phyloP scores from a whole-genome alignment of 1,140 invertebrate genomes.

The Leucophenga varia region DNA sequence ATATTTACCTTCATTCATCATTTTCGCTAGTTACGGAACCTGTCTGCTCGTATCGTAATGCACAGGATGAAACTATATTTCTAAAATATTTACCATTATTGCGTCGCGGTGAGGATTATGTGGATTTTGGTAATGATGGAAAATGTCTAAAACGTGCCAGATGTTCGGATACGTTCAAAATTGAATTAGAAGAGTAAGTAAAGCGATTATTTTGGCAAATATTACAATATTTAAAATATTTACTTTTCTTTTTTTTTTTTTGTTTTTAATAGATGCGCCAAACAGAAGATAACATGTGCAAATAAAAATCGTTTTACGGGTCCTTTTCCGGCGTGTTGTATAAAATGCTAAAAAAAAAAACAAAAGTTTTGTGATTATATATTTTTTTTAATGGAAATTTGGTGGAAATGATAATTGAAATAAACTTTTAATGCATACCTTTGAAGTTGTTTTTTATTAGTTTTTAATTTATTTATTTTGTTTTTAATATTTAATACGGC shows the following conservation, averaged over 20 bases:
- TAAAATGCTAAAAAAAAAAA: slow-evolving; percentile 46
- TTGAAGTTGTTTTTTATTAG: no score
- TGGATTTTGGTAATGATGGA: slow-evolving; percentile 45
- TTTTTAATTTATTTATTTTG: no score
- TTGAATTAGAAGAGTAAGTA: slow-evolving; percentile 43
- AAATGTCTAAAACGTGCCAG: slow-evolving; percentile 42
- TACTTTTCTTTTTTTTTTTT: neutral
- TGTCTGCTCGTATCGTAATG: slow-evolving; percentile 40
- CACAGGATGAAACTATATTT: slow-evolving; percentile 42
- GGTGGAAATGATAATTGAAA: no score
- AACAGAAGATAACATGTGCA: slow-evolving; percentile 33
- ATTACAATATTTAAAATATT: neutral
- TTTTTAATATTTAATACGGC: no score
- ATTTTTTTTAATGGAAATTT: no score
- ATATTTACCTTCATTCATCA: neutral
- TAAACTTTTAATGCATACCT: no score
- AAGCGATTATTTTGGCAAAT: neutral
- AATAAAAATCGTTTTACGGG: slow-evolving; percentile 44
- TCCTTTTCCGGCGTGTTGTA: slow-evolving; percentile 46
- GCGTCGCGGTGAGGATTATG: slow-evolving; percentile 43
- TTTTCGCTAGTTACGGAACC: slow-evolving; percentile 30
- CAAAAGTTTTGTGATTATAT: no score
- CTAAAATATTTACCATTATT: slow-evolving; percentile 42
- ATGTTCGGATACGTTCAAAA: slow-evolving; percentile 44
- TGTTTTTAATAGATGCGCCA: slow-evolving; percentile 26